Evolutionary conservation across 2,797 vertebrate genomes (phyloP).

Genomic region (Acipenser oxyrinchus): DNA sequence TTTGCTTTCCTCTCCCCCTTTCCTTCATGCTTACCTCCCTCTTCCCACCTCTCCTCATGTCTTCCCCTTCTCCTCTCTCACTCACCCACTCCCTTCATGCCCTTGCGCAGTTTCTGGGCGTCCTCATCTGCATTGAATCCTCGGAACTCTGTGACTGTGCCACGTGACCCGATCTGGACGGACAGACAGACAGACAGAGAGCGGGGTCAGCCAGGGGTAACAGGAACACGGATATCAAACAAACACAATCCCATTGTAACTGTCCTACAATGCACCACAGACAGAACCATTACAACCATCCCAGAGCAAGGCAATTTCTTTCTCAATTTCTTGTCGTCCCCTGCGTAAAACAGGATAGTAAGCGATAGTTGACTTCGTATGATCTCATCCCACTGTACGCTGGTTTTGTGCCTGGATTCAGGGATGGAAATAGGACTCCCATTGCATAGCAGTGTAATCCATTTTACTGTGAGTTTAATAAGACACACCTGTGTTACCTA

Average conservation of each 20-base stretch:
- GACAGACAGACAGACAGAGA: not conserved
- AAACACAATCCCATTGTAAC: not conserved
- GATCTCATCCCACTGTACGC: no score
- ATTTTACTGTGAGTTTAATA: no score
- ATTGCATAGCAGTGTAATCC: no score
- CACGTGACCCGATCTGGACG: conserved; percentile 58
- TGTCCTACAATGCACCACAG: not conserved
- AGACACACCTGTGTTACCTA: no score
- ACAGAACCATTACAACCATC: not conserved
- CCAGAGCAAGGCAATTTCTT: not conserved
- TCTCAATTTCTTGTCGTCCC: not conserved
- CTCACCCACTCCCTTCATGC: conserved; percentile 93
- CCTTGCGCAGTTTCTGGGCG: conserved; percentile 63
- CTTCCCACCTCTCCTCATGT: not conserved
- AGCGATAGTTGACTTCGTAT: no score
- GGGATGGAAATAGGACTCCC: no score
- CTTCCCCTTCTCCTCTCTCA: conserved; percentile 8
- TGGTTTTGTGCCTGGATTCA: no score
- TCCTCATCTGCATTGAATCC: conserved; percentile 72
- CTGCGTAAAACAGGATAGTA: not conserved
- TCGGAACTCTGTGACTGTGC: conserved; percentile 69
- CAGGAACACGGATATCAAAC: not conserved
- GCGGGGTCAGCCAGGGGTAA: not conserved
- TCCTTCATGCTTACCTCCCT: not conserved
- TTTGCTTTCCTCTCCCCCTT: not conserved